Evolutionary conservation across 2,888 invertebrate species (phyloP), one percentile per base, ranked within the genome.

Genomic region (Thelaira solivaga): DNA sequence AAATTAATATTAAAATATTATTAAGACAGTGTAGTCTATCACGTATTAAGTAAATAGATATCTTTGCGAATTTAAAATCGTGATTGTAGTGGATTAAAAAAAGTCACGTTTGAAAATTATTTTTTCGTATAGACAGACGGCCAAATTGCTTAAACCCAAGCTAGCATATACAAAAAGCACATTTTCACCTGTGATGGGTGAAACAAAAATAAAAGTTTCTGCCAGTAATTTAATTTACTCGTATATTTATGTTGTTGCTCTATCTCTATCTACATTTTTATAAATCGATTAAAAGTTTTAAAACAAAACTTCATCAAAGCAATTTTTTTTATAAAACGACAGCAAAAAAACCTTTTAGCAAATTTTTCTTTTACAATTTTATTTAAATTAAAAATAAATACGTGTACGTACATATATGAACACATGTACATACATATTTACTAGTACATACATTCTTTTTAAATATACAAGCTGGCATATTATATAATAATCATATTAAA

Each of bases 11-110:
- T n/a, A 4, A 57, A 41, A 57, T 24, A 24, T 13, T 39, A 57
- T 20, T 57, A 39, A n/a, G 16, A 29, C 41, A 43, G 61, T 24
- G 39, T 29, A 43, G 61, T 24, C 29, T 29, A 72, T 64, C 72
- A 72, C 64, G 72, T 72, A 64, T 43, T 29, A 47, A 51, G 41
- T 11, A 49, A n/a, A n/a, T n/a, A n/a, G n/a, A 34, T 57, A 45
- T 11, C 61, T 59, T 29, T 45, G 34, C 18, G 20, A 43, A 10
- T 59, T 64, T 59, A 18, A 73, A 74, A 74, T 78, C 77, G 77
- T 78, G 77, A 69, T 78, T 69, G 68, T 57, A 64, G 59, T 62
- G 62, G 64, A 73, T 74, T 73, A 64, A 73, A 64, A 76, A 76
- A 69, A 78, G 77, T 78, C 77, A 78, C 77, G 77, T 78, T 78